phyloP scores from a whole-genome alignment of 2,888 invertebrate genomes.

The Oconnorella tubifera region DNA sequence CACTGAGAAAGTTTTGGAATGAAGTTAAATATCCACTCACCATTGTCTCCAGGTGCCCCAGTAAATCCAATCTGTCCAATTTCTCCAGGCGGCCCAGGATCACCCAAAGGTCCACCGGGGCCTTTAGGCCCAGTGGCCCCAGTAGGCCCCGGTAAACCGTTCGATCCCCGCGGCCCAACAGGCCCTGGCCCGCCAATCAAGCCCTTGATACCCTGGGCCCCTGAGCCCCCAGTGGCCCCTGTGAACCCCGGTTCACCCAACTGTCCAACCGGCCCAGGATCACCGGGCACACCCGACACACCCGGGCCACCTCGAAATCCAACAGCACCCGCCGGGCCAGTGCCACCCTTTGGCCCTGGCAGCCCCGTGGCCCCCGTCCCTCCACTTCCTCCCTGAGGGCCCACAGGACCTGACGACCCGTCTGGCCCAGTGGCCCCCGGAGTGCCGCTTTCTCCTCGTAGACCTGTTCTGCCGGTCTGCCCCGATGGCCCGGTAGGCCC shows the following conservation, averaged over 20 bases:
- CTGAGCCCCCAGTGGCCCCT: background rate
- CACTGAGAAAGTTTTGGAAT: too few species aligned
- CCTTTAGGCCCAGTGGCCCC: background rate
- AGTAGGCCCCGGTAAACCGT: background rate
- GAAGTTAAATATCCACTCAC: too few species aligned
- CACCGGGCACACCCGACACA: conserved; percentile 1
- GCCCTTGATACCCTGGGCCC: background rate
- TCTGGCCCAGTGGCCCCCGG: conserved; percentile 44
- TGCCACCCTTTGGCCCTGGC: conserved; percentile 70
- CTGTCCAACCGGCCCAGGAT: background rate
- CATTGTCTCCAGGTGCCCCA: background rate
- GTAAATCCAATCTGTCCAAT: background rate
- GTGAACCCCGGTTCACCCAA: conserved; percentile 1
- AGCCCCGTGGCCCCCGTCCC: conserved; percentile 21
- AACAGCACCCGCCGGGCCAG: conserved; percentile 24
- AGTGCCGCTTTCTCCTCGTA: conserved; percentile 24
- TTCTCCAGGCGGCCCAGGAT: conserved; percentile 21
- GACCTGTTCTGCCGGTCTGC: conserved; percentile 24
- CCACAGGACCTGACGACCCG: conserved; percentile 58
- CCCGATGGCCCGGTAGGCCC: conserved; percentile 24
- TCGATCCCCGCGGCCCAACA: background rate
- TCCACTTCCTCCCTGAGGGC: conserved; percentile 56
- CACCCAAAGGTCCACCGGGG: conserved; percentile 17
- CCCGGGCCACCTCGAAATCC: background rate
- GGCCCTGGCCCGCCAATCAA: background rate